These are phyloP conservation scores for Solenopsis invicta DNA, from an alignment of 1,140 invertebrate species.

Conservation along the genomic window DNA sequence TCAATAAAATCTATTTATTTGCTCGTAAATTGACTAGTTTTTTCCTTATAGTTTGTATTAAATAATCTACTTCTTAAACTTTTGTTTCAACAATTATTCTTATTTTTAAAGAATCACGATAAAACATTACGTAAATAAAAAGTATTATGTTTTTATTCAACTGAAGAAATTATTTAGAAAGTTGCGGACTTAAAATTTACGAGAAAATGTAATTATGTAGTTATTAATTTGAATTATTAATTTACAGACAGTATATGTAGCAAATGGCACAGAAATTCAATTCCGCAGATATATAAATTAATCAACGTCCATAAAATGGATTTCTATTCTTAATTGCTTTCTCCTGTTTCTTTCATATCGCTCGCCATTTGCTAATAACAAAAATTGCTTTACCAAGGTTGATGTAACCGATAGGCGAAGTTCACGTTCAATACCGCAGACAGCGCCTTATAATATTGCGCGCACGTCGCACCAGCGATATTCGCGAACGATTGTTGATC, in stretches of 20 bases:
- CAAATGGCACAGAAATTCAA: not conserved
- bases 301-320: constrained; percentile 1
- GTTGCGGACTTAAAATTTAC: not conserved
- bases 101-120: not conserved
- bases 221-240: not conserved
- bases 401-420: constrained; percentile 17
- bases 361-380: not conserved
- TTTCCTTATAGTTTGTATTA: not conserved
- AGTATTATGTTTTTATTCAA: not conserved
- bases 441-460: not conserved
- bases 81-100: not conserved
- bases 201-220: not conserved
- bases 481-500: not conserved
- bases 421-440: constrained; percentile 18
- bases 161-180: not conserved
- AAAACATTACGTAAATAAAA: not conserved
- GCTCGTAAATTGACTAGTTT: too few relatives aligned
- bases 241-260: not conserved
- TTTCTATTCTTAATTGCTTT: not conserved
- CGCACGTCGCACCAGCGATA: not conserved
- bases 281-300: not conserved
- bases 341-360: not conserved
- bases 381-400: constrained; percentile 12
- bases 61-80: not conserved
- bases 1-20: too few relatives aligned